Evolutionary conservation across 2,888 invertebrate species (phyloP).

Genomic region (Cyclophora albipunctata): DNA sequence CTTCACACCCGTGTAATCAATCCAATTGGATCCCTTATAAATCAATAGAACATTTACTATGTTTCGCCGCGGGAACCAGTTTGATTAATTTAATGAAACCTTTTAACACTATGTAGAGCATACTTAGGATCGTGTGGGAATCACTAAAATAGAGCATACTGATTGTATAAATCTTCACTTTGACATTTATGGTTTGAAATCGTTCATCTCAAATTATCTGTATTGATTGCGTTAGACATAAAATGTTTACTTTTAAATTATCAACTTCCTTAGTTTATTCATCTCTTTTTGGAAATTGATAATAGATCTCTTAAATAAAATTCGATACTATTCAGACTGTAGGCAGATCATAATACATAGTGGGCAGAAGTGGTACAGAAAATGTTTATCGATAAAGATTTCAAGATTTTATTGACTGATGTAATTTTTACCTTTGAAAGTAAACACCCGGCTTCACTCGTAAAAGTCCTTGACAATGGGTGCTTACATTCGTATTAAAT

Average conservation of each 20-base stretch:
- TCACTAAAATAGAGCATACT: slow-evolving; percentile 27
- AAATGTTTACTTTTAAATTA: slow-evolving; percentile 1
- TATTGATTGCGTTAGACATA: slow-evolving; percentile 10
- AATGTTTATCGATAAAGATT: too few relatives aligned
- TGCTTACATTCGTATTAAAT: too few relatives aligned
- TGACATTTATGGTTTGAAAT: slow-evolving; percentile 41
- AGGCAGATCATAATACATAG: too few relatives aligned
- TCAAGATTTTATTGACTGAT: too few relatives aligned
- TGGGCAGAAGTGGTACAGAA: too few relatives aligned
- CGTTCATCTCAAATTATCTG: background rate
- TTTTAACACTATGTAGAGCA: slow-evolving; percentile 29
- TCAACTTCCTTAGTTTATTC: slow-evolving; percentile 15
- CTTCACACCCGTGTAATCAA: background rate
- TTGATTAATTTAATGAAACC: slow-evolving; percentile 38
- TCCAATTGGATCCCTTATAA: slow-evolving; percentile 18
- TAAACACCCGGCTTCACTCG: too few relatives aligned
- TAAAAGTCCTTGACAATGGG: too few relatives aligned
- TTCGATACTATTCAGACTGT: too few relatives aligned
- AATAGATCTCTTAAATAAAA: too few relatives aligned
- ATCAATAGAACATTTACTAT: slow-evolving; percentile 22
- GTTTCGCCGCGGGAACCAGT: slow-evolving; percentile 18
- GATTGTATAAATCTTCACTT: slow-evolving; percentile 32
- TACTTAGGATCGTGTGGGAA: slow-evolving; percentile 14
- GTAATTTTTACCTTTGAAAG: too few relatives aligned
- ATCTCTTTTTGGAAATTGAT: slow-evolving; percentile 25